These are phyloP conservation scores for Drosophila rhopaloa DNA, from an alignment of 1,140 invertebrate species.

Conservation along the genomic window DNA sequence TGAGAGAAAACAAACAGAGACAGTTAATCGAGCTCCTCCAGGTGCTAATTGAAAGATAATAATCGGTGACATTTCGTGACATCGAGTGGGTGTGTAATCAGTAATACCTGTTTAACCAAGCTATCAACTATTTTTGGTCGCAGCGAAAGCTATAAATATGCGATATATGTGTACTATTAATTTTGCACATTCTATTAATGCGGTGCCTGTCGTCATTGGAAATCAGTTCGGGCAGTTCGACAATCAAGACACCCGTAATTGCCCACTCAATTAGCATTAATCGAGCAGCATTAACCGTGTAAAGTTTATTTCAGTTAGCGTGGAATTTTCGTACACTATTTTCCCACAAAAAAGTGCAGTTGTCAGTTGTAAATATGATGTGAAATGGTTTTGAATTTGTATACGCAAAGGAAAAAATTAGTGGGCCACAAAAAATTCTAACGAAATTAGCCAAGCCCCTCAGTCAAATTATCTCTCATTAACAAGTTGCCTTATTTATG, in stretches of 20 bases:
- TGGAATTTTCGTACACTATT: conserved; percentile 1
- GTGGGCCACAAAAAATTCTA: conserved; percentile 18
- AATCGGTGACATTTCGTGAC: conserved; percentile 27
- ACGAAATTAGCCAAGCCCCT: conserved; percentile 15
- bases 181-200: conserved; percentile 27
- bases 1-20: conserved; percentile 20
- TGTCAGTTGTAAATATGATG: conserved; percentile 4
- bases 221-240: conserved; percentile 16
- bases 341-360: neutral
- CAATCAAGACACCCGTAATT: conserved; percentile 31
- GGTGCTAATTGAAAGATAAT: conserved; percentile 32
- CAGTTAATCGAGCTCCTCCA: conserved; percentile 16
- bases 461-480: conserved; percentile 23
- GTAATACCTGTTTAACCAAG: conserved; percentile 27
- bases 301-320: conserved; percentile 23
- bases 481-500: conserved; percentile 12
- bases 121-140: conserved; percentile 46
- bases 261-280: conserved; percentile 57
- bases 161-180: conserved; percentile 14
- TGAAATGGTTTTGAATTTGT: conserved; percentile 6
- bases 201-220: conserved; percentile 27
- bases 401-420: conserved; percentile 21
- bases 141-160: conserved; percentile 51
- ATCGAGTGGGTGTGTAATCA: conserved; percentile 20
- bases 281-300: conserved; percentile 46